These are phyloP conservation scores for Regulus satrapa DNA, from an alignment of 2,113 vertebrate genomes.

Conservation along the genomic window DNA sequence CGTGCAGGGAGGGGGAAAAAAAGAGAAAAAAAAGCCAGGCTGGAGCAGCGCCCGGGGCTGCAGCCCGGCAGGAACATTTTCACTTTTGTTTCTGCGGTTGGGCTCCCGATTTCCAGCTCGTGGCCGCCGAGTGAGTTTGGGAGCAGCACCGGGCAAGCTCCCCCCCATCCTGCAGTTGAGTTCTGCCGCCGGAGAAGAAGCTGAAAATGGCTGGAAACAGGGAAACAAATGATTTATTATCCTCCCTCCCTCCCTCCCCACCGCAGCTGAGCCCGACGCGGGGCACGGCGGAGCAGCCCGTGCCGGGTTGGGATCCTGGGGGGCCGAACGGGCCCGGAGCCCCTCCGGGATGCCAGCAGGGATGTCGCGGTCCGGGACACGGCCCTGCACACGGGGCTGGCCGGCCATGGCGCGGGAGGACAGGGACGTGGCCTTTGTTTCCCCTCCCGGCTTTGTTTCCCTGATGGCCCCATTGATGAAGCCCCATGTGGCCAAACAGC, in stretches of 20 bases:
- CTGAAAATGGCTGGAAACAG: neutral
- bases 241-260: accelerated
- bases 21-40: accelerated
- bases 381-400: accelerated
- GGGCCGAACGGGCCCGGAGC: accelerated
- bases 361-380: accelerated
- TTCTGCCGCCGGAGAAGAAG: neutral
- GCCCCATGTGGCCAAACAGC: slow-evolving; percentile 7
- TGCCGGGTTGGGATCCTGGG: accelerated
- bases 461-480: neutral
- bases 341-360: accelerated
- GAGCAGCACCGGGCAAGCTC: neutral
- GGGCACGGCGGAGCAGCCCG: neutral
- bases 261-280: accelerated
- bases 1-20: neutral
- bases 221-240: neutral
- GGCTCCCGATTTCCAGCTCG: neutral
- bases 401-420: neutral
- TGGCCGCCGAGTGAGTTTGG: accelerated
- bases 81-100: neutral
- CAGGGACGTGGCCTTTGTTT: neutral
- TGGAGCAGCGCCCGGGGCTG: neutral
- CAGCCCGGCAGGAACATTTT: neutral
- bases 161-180: neutral
- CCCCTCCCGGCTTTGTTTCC: slow-evolving; percentile 30